Evolutionary conservation across 2,113 vertebrate genomes (phyloP).

Genomic region (Urocolius indicus): DNA sequence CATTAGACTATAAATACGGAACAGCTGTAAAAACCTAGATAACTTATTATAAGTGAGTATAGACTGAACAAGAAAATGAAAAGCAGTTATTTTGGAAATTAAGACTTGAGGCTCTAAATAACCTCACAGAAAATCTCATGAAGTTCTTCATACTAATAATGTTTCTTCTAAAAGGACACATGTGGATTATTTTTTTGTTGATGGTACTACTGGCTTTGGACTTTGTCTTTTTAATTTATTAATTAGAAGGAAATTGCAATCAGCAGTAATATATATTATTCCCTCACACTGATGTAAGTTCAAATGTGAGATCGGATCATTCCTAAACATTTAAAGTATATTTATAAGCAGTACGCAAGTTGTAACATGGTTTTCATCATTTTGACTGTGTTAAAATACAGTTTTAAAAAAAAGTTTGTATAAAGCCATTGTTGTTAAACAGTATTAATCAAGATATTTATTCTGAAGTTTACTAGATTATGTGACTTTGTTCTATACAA

Average conservation of each 20-base stretch:
- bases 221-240: not conserved
- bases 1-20: slow-evolving; percentile 47
- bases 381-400: not conserved
- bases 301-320: not conserved
- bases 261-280: not conserved
- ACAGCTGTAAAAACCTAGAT: slow-evolving; percentile 48
- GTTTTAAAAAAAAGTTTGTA: not conserved
- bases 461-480: not conserved
- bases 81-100: slow-evolving; percentile 1
- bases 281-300: not conserved
- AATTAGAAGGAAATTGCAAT: not conserved
- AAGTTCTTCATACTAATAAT: not conserved
- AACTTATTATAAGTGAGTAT: slow-evolving; percentile 1
- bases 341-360: not conserved
- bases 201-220: not conserved
- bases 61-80: slow-evolving; percentile 16
- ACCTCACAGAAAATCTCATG: not conserved
- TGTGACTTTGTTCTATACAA: not conserved
- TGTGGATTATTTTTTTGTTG: not conserved
- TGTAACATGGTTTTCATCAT: not conserved
- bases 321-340: not conserved
- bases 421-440: not conserved
- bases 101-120: not conserved
- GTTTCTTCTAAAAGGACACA: not conserved
- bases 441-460: not conserved